Conservation (phyloP, 2,113 vertebrate genomes). For the Progne subis region DNA sequence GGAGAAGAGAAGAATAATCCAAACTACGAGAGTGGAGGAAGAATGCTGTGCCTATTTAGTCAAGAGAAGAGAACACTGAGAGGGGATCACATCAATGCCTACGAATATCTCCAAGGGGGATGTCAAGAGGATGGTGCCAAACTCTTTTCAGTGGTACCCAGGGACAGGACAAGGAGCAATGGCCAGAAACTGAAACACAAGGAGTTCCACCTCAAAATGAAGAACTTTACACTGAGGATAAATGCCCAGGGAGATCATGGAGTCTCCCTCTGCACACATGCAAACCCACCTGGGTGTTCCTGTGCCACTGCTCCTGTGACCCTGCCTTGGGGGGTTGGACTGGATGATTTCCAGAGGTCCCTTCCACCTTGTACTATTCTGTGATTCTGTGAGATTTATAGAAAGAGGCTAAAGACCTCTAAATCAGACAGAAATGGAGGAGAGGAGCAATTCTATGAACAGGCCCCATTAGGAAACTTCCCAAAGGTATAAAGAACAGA, state of each 20-base stretch:
- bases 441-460: background rate
- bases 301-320: background rate
- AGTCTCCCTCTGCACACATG: background rate
- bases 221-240: background rate
- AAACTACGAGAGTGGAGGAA: background rate
- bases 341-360: background rate
- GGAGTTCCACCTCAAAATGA: background rate
- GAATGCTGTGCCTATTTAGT: background rate
- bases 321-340: background rate
- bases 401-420: background rate
- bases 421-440: background rate
- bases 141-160: background rate
- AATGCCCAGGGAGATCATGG: background rate
- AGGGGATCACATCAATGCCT: background rate
- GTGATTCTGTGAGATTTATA: background rate
- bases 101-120: background rate
- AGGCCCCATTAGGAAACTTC: background rate
- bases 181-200: background rate
- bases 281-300: background rate
- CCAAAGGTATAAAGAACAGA: background rate
- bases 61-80: background rate
- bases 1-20: background rate
- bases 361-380: background rate
- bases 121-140: background rate
- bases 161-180: fast-evolving